Percentiles rank a stretch among this genome's conserved stretches.
These are phyloP conservation scores for Periophthalmus magnuspinnatus DNA, from an alignment of 2,797 vertebrate genomes.

Conservation along the genomic window DNA sequence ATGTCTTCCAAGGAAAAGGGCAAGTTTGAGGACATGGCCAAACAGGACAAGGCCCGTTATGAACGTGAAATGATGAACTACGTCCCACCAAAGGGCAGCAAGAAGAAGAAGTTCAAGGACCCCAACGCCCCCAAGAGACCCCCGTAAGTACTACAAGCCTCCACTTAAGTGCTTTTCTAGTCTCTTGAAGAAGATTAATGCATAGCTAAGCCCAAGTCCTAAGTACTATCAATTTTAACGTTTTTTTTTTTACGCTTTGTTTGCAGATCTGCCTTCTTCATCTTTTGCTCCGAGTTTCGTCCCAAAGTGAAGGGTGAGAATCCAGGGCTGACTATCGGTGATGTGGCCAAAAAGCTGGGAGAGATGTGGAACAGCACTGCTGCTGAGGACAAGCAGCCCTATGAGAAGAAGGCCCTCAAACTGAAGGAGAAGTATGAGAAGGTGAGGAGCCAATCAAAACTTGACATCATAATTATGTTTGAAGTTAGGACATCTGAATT, in stretches of 20 bases:
- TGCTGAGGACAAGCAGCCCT: constrained; percentile 92
- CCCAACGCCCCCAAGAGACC: constrained; percentile 98
- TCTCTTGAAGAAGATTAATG: background rate
- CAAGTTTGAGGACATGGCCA: constrained; percentile 97
- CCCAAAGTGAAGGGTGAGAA: constrained; percentile 93
- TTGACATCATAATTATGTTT: too few relatives aligned
- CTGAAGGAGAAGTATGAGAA: constrained; percentile 99
- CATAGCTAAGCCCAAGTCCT: background rate
- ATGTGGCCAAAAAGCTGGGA: constrained; percentile 93
- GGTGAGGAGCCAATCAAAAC: constrained; percentile 69
- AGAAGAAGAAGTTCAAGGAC: constrained; percentile 98
- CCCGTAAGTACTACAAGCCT: constrained; percentile 83
- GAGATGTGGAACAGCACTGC: constrained; percentile 96
- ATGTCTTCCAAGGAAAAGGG: constrained; percentile 97
- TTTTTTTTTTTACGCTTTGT: background rate
- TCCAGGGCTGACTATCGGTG: constrained; percentile 91
- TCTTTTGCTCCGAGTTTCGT: constrained; percentile 95
- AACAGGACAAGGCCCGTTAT: constrained; percentile 93
- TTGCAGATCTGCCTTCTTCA: constrained; percentile 95
- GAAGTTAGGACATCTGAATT: too few relatives aligned
- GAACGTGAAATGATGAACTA: constrained; percentile 98
- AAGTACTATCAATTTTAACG: background rate
- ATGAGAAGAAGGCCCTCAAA: constrained; percentile 93
- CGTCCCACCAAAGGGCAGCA: constrained; percentile 89
- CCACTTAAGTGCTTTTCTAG: background rate